phyloP scores from a whole-genome alignment of 2,797 vertebrate genomes.

The Myotis findleyi region DNA sequence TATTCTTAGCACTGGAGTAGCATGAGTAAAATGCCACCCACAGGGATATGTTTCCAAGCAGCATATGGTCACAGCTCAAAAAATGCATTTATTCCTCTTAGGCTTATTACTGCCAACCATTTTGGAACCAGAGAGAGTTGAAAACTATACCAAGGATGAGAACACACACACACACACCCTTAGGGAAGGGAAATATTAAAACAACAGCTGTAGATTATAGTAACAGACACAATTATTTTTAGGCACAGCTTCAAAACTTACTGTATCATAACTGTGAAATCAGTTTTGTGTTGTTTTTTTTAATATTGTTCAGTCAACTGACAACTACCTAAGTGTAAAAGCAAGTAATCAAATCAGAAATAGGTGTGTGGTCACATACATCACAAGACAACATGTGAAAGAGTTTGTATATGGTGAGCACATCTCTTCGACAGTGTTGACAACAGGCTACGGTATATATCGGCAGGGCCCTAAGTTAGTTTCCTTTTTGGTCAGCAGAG shows the following conservation, averaged over 20 bases:
- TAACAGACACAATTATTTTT: constrained; percentile 48
- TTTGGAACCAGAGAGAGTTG: constrained; percentile 35
- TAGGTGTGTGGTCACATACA: not conserved
- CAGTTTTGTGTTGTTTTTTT: not conserved
- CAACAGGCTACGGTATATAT: not conserved
- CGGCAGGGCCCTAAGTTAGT: not conserved
- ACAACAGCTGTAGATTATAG: not conserved
- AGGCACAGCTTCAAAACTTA: constrained; percentile 45
- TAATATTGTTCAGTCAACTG: not conserved
- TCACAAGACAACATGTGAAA: not conserved
- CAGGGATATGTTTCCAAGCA: constrained; percentile 8
- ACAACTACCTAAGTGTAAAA: not conserved
- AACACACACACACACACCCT: not conserved
- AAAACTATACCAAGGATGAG: constrained; percentile 31
- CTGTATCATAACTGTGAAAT: not conserved
- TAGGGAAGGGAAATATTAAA: constrained; percentile 12
- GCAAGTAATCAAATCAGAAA: not conserved
- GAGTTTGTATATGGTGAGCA: not conserved
- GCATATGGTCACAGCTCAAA: constrained; percentile 53
- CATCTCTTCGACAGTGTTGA: not conserved
- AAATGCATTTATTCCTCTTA: constrained; percentile 43
- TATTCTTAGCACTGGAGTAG: constrained; percentile 11
- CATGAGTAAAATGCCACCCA: constrained; percentile 39
- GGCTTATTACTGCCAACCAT: constrained; percentile 24
- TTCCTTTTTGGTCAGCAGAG: not conserved